Conservation (phyloP, 2,888 invertebrate genomes). For the Trachelus iudaicus region DNA sequence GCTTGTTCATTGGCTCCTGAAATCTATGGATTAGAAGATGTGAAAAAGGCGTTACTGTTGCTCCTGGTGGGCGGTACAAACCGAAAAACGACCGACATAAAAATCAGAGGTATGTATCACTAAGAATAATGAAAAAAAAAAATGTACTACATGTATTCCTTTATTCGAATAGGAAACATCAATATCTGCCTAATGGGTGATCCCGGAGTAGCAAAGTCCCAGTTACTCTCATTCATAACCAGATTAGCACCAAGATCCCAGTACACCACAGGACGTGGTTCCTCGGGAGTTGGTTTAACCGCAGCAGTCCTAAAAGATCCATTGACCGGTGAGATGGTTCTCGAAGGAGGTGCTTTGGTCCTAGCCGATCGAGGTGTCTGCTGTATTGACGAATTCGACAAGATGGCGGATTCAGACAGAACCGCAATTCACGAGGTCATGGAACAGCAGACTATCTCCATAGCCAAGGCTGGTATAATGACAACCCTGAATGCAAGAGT, state of each 20-base stretch:
- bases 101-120: slow-evolving; percentile 78
- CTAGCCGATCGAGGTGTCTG: slow-evolving; percentile 97
- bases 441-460: slow-evolving; percentile 99
- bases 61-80: slow-evolving; percentile 94
- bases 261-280: slow-evolving; percentile 96
- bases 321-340: slow-evolving; percentile 95
- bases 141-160: slow-evolving; percentile 10
- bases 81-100: slow-evolving; percentile 92
- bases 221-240: slow-evolving; percentile 93
- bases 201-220: slow-evolving; percentile 99
- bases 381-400: slow-evolving; percentile 99
- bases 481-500: slow-evolving; percentile 97
- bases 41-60: slow-evolving; percentile 95
- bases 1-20: slow-evolving; percentile 96
- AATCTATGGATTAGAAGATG: slow-evolving; percentile 98
- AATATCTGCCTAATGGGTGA: slow-evolving; percentile 99
- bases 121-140: neutral
- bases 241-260: slow-evolving; percentile 92
- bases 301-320: slow-evolving; percentile 99
- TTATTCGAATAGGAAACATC: slow-evolving; percentile 76
- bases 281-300: slow-evolving; percentile 98
- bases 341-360: slow-evolving; percentile 97
- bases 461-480: slow-evolving; percentile 99
- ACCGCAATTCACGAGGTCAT: slow-evolving; percentile 98
- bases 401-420: slow-evolving; percentile 96